These are phyloP conservation scores for Wasmannia auropunctata DNA, from an alignment of 1,140 invertebrate species.

Conservation along the genomic window DNA sequence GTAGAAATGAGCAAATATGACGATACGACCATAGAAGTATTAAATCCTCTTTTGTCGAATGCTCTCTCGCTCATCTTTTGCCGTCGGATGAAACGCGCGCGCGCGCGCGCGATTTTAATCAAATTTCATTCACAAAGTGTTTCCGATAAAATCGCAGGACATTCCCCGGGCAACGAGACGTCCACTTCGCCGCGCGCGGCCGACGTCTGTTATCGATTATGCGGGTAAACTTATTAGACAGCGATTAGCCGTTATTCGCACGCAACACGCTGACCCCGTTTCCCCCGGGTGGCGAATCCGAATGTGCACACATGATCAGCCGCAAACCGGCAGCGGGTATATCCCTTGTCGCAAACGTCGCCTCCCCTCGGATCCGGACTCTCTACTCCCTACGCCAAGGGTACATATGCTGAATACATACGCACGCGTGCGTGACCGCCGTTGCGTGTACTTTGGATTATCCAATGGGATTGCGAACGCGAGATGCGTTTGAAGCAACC, in stretches of 20 bases:
- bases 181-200: constrained; percentile 19
- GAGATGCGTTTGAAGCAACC: constrained; percentile 40
- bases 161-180: constrained; percentile 24
- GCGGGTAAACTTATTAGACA: constrained; percentile 75
- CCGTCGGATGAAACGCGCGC: background rate
- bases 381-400: constrained; percentile 5
- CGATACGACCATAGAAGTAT: background rate
- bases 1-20: background rate
- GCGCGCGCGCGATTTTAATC: constrained; percentile 15
- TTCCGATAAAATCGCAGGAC: constrained; percentile 56
- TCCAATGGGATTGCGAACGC: constrained; percentile 43
- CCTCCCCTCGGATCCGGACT: constrained; percentile 27
- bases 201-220: constrained; percentile 75
- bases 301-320: constrained; percentile 67
- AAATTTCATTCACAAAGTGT: constrained; percentile 57
- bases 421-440: constrained; percentile 46
- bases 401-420: constrained; percentile 60
- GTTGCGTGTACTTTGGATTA: constrained; percentile 50
- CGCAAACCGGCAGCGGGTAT: constrained; percentile 67
- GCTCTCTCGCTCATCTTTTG: background rate
- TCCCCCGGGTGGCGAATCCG: constrained; percentile 54
- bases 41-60: background rate
- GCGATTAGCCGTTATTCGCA: constrained; percentile 77
- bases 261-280: constrained; percentile 76
- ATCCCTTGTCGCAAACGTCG: constrained; percentile 65